phyloP scores from a whole-genome alignment of 2,888 invertebrate species.

The Trisateles emortualis region DNA sequence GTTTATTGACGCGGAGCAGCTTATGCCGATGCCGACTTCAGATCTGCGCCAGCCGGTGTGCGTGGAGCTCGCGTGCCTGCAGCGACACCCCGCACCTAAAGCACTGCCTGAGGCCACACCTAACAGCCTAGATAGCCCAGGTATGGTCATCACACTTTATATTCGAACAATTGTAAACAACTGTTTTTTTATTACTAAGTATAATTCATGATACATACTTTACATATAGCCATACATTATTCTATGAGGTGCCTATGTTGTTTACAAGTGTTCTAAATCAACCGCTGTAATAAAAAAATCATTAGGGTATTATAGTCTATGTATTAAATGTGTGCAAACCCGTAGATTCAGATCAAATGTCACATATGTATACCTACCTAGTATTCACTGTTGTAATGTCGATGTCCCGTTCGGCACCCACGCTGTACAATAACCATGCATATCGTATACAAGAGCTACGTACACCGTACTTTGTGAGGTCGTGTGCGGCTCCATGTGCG shows the following conservation, averaged over 20 bases:
- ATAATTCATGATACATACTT: too few relatives aligned
- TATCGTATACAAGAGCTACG: slow-evolving; percentile 39
- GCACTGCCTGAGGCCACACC: slow-evolving; percentile 83
- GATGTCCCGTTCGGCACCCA: slow-evolving; percentile 38
- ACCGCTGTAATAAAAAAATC: background rate
- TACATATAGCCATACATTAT: too few relatives aligned
- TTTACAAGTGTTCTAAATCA: slow-evolving; percentile 41
- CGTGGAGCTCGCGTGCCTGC: slow-evolving; percentile 91
- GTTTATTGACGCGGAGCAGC: slow-evolving; percentile 95
- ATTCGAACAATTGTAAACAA: slow-evolving; percentile 50
- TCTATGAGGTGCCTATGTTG: too few relatives aligned
- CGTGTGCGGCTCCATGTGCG: slow-evolving; percentile 79
- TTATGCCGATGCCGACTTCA: slow-evolving; percentile 94
- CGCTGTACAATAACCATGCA: slow-evolving; percentile 24
- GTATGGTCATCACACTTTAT: slow-evolving; percentile 51
- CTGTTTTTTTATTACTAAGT: too few relatives aligned
- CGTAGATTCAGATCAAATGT: slow-evolving; percentile 22
- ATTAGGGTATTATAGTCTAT: slow-evolving; percentile 18
- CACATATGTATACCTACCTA: slow-evolving; percentile 20
- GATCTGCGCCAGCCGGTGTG: slow-evolving; percentile 94
- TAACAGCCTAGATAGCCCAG: slow-evolving; percentile 84
- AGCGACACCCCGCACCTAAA: slow-evolving; percentile 85
- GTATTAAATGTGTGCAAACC: slow-evolving; percentile 29
- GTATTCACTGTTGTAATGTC: slow-evolving; percentile 36
- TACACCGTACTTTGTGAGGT: slow-evolving; percentile 55